A percentile compares a stretch with the other conserved stretches of the same genome.
These are phyloP conservation scores for Apis mellifera DNA, from an alignment of 1,140 invertebrate genomes.

Conservation along the genomic window Amel_HAv3.1 CM009943.2:5072001-5072500, in stretches of 20 bases:
- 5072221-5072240: constrained; percentile 4
- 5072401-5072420: not conserved
- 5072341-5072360: not conserved
- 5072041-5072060: constrained; percentile 35
- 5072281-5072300: not conserved
- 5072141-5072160: not conserved
- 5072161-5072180: constrained; percentile 9
- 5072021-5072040: constrained; percentile 37
- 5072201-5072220: constrained; percentile 19
- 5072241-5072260: constrained; percentile 4
- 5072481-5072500: not conserved
- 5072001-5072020: constrained; percentile 60
- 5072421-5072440: no score
- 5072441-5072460: not conserved
- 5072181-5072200: not conserved
- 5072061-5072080: not conserved
- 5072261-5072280: not conserved
- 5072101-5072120: not conserved
- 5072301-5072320: not conserved
- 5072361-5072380: no score
- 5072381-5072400: no score
- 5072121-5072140: not conserved
- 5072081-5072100: not conserved
- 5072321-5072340: not conserved
- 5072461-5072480: not conserved